A percentile compares a stretch with the other conserved stretches of the same genome.
Evolutionary conservation across 2,113 vertebrate species (phyloP).

Genomic region (Uria aalge): DNA sequence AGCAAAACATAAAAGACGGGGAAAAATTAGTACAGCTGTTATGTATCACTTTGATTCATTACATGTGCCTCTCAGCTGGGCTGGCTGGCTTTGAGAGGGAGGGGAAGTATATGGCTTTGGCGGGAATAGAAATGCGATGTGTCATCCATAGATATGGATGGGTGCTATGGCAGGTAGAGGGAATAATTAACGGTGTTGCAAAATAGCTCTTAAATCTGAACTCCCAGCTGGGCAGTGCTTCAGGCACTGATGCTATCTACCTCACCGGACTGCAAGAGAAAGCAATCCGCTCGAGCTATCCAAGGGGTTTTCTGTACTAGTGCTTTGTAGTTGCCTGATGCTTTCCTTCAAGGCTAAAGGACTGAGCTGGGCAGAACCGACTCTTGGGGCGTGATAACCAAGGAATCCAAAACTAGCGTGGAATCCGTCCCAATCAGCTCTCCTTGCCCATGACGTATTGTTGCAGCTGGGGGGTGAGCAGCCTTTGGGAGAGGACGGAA

Average conservation of each 20-base stretch:
- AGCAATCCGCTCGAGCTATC: rapidly evolving
- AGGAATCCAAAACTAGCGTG: neutral
- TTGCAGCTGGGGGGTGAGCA: neutral
- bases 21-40: neutral
- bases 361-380: neutral
- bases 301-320: neutral
- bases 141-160: rapidly evolving
- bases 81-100: neutral
- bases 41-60: neutral
- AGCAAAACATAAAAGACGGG: neutral
- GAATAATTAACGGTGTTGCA: neutral
- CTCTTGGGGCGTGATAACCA: neutral
- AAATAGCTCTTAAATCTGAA: neutral
- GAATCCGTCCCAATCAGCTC: neutral
- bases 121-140: neutral
- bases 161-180: neutral
- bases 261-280: neutral
- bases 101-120: neutral
- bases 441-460: rapidly evolving
- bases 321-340: neutral
- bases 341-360: neutral
- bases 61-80: neutral
- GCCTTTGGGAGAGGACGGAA: neutral
- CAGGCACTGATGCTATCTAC: too few species aligned
- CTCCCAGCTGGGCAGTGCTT: neutral